Conservation (phyloP, 2,888 invertebrate species). For the Malthinus flaveolus region DNA sequence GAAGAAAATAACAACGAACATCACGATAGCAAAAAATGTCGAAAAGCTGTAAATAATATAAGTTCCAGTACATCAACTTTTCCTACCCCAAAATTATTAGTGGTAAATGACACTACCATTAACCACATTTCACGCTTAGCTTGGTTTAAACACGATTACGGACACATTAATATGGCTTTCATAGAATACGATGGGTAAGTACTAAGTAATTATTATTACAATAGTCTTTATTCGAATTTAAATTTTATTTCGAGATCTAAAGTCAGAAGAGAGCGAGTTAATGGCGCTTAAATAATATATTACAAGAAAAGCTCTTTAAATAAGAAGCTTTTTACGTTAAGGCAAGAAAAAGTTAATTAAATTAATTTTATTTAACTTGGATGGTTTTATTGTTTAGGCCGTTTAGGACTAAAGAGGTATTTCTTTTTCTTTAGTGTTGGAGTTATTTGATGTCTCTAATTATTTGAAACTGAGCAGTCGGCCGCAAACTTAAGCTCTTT, state of each 20-base stretch:
- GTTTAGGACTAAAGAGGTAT: constrained; percentile 5
- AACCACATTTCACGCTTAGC: constrained; percentile 25
- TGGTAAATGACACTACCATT: constrained; percentile 19
- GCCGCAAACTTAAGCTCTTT: constrained; percentile 6
- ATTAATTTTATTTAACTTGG: constrained; percentile 15
- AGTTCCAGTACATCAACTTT: constrained; percentile 31
- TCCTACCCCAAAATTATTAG: neutral
- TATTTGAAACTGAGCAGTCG: neutral
- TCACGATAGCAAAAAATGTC: constrained; percentile 7
- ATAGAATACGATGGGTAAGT: constrained; percentile 47
- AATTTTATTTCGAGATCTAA: neutral
- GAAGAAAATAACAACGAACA: too few species aligned
- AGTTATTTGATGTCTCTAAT: neutral
- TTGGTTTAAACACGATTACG: constrained; percentile 42
- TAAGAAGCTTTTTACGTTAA: too few species aligned
- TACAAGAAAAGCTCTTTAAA: too few species aligned
- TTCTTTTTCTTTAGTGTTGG: constrained; percentile 7
- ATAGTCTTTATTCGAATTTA: neutral
- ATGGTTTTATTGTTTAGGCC: constrained; percentile 18
- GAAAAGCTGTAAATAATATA: constrained; percentile 25
- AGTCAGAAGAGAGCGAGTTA: neutral
- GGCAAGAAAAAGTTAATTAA: constrained; percentile 6
- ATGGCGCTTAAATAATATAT: neutral
- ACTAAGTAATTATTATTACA: neutral
- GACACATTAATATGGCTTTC: constrained; percentile 50